phyloP scores from a whole-genome alignment of 2,888 invertebrate species.

The Geophilus truncorum region DNA sequence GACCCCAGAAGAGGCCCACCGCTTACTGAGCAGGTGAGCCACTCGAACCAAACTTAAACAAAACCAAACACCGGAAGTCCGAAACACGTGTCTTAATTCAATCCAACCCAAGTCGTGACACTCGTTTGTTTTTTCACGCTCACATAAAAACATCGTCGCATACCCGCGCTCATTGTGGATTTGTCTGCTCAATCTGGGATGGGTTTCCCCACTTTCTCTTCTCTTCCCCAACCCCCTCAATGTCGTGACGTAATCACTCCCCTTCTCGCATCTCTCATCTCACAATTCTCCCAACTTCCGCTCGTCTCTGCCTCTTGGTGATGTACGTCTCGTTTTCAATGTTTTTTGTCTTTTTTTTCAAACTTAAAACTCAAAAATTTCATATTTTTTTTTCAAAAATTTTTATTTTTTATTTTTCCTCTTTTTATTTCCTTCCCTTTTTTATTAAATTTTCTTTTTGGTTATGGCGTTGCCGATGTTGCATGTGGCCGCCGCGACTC shows the following conservation, averaged over 20 bases:
- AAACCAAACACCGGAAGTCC: too few species aligned
- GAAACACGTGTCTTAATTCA: too few species aligned
- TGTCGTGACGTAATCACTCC: background rate
- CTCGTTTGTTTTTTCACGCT: background rate
- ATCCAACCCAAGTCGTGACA: background rate
- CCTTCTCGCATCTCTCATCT: too few species aligned
- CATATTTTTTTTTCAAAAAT: background rate
- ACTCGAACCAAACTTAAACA: too few species aligned
- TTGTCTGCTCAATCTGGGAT: background rate
- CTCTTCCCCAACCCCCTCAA: background rate
- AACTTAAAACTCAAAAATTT: too few species aligned
- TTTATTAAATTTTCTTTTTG: constrained; percentile 15
- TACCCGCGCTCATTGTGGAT: background rate
- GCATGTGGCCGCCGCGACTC: background rate
- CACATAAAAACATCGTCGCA: background rate
- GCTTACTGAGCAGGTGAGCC: constrained; percentile 77
- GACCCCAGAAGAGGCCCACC: constrained; percentile 84
- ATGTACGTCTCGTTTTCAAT: background rate
- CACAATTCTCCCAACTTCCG: too few species aligned
- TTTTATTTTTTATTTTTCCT: background rate
- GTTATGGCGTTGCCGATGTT: background rate
- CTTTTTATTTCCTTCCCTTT: background rate
- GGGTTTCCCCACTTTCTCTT: background rate
- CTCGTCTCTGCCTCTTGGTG: background rate
- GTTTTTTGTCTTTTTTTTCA: too few species aligned